phyloP scores from a whole-genome alignment of 2,113 vertebrate species.

The Nyctereutes procyonoides region DNA sequence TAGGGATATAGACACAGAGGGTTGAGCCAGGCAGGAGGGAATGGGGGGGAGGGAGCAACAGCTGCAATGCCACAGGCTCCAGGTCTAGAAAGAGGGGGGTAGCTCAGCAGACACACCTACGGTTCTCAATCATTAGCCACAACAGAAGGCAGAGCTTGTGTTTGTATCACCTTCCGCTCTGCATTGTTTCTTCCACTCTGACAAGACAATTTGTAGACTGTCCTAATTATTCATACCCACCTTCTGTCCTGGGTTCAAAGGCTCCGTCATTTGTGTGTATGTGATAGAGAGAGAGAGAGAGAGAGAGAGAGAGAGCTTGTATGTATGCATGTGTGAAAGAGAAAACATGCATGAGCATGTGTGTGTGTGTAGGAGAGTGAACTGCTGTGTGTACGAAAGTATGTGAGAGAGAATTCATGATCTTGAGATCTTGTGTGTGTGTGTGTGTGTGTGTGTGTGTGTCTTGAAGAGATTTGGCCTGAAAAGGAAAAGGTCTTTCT shows the following conservation, averaged over 20 bases:
- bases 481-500: neutral
- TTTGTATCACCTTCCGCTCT: constrained; percentile 54
- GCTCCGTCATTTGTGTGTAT: neutral
- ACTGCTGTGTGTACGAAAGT: no score
- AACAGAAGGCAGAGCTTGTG: constrained; percentile 74
- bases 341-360: neutral
- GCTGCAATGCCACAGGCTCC: constrained; percentile 72
- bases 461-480: neutral
- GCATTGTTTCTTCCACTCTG: constrained; percentile 68
- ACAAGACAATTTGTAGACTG: constrained; percentile 8
- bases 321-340: neutral
- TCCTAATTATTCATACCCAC: constrained; percentile 25
- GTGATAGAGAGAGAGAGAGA: neutral
- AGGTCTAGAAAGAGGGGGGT: constrained; percentile 45
- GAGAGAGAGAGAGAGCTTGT: neutral
- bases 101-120: constrained; percentile 22
- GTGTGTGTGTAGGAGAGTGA: neutral
- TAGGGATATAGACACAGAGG: fast-evolving
- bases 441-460: neutral
- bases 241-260: constrained; percentile 52
- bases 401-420: no score
- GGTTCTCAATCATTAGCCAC: constrained; percentile 45
- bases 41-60: neutral
- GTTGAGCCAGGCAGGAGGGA: neutral
- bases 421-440: no score